Evolutionary conservation across 2,888 invertebrate species (phyloP).

Genomic region (Colostygia pectinataria): DNA sequence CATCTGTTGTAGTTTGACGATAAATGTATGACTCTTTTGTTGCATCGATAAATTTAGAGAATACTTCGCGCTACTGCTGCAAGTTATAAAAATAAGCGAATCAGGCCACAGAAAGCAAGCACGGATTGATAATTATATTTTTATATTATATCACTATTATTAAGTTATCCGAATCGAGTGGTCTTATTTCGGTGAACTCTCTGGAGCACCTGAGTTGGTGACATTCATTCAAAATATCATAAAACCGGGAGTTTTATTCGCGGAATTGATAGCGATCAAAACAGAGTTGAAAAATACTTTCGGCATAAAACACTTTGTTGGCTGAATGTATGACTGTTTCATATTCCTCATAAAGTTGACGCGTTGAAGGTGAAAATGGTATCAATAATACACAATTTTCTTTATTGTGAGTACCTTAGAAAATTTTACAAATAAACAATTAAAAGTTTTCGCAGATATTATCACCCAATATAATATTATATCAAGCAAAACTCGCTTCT

Average conservation of each 20-base stretch:
- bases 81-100: too few species aligned
- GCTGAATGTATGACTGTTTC: constrained; percentile 25
- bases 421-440: too few species aligned
- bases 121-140: too few species aligned
- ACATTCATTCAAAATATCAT: constrained; percentile 44
- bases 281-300: constrained; percentile 43
- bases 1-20: too few species aligned
- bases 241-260: constrained; percentile 40
- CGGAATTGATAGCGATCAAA: constrained; percentile 52
- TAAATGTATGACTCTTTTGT: too few species aligned
- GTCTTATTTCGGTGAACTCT: constrained; percentile 11
- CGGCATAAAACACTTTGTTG: constrained; percentile 52
- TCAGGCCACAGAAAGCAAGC: too few species aligned
- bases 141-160: too few species aligned
- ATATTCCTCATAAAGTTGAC: constrained; percentile 30
- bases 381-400: constrained; percentile 1
- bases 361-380: constrained; percentile 20
- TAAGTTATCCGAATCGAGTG: background rate
- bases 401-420: constrained; percentile 3
- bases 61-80: too few species aligned
- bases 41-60: too few species aligned
- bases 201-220: constrained; percentile 36
- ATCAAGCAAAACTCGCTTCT: too few species aligned
- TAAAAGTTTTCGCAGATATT: too few species aligned
- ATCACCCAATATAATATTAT: too few species aligned